Evolutionary conservation across 1,140 invertebrate genomes (phyloP).

Genomic region (Bombus turneri): DNA sequence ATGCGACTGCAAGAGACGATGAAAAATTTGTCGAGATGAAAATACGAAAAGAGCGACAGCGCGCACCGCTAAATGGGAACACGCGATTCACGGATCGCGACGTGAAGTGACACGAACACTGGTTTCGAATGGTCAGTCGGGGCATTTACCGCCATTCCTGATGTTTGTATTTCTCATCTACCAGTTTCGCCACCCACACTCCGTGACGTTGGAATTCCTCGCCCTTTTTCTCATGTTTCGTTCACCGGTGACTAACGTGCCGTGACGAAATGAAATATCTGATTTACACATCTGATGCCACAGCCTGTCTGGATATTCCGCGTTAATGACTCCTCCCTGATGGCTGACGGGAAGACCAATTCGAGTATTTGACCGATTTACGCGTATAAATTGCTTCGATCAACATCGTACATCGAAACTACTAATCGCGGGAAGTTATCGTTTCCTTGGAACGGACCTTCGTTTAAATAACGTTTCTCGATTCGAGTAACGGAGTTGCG

Average conservation of each 20-base stretch:
- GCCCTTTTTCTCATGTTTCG: conserved; percentile 27
- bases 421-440: not conserved
- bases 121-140: conserved; percentile 33
- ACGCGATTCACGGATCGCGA: conserved; percentile 28
- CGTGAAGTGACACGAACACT: conserved; percentile 44
- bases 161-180: conserved; percentile 80
- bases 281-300: conserved; percentile 65
- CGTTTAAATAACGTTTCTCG: not conserved
- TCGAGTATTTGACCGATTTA: not conserved
- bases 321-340: conserved; percentile 37
- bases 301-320: conserved; percentile 33
- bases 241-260: conserved; percentile 57
- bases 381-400: not conserved
- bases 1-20: not conserved
- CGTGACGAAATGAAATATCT: conserved; percentile 69
- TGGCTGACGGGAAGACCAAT: conserved; percentile 10
- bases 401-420: not conserved
- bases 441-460: too few species aligned
- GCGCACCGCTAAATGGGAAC: conserved; percentile 6
- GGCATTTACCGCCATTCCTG: conserved; percentile 58
- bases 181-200: conserved; percentile 76
- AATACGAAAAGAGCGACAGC: not conserved
- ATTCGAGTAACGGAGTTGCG: not conserved
- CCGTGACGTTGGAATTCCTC: conserved; percentile 20
- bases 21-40: conserved; percentile 30